Evolutionary conservation across 2,797 vertebrate species (phyloP).

Genomic region (Coracias cyanogaster): DNA sequence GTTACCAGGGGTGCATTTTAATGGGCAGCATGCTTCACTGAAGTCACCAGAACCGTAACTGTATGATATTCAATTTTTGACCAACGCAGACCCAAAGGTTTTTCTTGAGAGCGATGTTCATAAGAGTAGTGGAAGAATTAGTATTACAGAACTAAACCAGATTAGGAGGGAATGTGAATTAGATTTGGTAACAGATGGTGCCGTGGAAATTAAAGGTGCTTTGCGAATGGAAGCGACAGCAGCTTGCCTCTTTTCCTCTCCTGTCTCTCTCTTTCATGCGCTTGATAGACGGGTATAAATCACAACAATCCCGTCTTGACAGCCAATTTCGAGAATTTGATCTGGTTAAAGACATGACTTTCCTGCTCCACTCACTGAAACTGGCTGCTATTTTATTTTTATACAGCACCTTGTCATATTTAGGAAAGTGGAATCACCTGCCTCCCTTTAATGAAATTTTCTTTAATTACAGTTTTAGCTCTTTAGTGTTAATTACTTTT

Average conservation of each 20-base stretch:
- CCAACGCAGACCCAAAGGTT: slow-evolving; percentile 63
- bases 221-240: slow-evolving; percentile 88
- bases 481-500: slow-evolving; percentile 85
- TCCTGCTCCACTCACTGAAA: slow-evolving; percentile 80
- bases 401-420: slow-evolving; percentile 85
- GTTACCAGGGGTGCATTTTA: slow-evolving; percentile 74
- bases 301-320: slow-evolving; percentile 96
- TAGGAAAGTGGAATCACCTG: slow-evolving; percentile 89
- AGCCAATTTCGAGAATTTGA: slow-evolving; percentile 99
- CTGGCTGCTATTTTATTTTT: slow-evolving; percentile 78
- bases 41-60: slow-evolving; percentile 69
- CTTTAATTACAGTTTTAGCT: slow-evolving; percentile 93
- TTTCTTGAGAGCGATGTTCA: slow-evolving; percentile 65
- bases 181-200: slow-evolving; percentile 99
- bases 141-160: slow-evolving; percentile 96
- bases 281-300: slow-evolving; percentile 99
- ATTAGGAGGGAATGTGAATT: slow-evolving; percentile 97
- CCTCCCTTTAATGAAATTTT: slow-evolving; percentile 94
- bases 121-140: slow-evolving; percentile 85
- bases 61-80: slow-evolving; percentile 76
- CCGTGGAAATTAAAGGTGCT: slow-evolving; percentile 95
- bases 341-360: slow-evolving; percentile 98
- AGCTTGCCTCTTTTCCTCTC: slow-evolving; percentile 82
- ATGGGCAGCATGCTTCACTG: slow-evolving; percentile 50
- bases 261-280: slow-evolving; percentile 73